Evolutionary conservation across 1,140 invertebrate species (phyloP).

Genomic region (Lasioglossum albipes): DNA sequence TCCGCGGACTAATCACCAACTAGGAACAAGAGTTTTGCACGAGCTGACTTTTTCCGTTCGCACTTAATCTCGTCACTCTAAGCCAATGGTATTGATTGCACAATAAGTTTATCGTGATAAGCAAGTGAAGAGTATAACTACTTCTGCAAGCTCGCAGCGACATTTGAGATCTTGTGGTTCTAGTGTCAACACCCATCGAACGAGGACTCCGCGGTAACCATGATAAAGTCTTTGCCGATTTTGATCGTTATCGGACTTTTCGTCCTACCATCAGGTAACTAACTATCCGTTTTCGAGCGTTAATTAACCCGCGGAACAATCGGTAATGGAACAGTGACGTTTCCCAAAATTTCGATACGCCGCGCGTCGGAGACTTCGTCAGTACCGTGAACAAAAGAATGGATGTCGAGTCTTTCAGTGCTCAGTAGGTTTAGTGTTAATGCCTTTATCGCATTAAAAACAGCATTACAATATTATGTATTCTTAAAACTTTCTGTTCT

Average conservation of each 20-base stretch:
- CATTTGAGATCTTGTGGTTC: slow-evolving; percentile 11
- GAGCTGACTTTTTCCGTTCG: slow-evolving; percentile 33
- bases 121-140: slow-evolving; percentile 17
- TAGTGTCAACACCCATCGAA: background rate
- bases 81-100: slow-evolving; percentile 52
- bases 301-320: too few relatives aligned
- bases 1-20: background rate
- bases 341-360: too few relatives aligned
- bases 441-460: too few relatives aligned
- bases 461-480: too few relatives aligned
- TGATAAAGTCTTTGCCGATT: background rate
- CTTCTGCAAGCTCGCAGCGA: background rate
- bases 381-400: too few relatives aligned
- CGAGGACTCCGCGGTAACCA: background rate
- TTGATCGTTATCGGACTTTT: background rate
- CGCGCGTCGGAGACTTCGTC: too few relatives aligned
- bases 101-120: slow-evolving; percentile 59
- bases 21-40: background rate
- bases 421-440: too few relatives aligned
- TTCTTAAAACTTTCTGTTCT: too few relatives aligned
- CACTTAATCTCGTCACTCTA: slow-evolving; percentile 39
- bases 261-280: slow-evolving; percentile 23
- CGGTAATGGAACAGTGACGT: too few relatives aligned
- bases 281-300: too few relatives aligned
- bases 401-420: too few relatives aligned